These are phyloP conservation scores for Anoura caudifer DNA, from an alignment of 2,113 vertebrate genomes.

Conservation along the genomic window DNA sequence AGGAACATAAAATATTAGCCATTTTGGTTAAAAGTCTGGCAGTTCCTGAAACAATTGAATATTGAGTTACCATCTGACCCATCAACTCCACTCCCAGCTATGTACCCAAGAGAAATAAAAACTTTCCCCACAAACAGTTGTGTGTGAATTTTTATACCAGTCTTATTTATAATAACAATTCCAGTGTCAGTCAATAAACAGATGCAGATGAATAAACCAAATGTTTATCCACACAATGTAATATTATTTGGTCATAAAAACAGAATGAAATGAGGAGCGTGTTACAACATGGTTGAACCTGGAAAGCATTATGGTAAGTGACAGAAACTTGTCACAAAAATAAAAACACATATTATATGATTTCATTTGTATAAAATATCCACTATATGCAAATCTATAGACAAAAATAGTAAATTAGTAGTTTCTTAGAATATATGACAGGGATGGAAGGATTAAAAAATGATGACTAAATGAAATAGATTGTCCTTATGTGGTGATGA, in stretches of 20 bases:
- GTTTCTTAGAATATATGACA: not conserved
- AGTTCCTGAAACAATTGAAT: not conserved
- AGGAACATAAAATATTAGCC: too few species aligned
- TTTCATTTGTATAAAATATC: not conserved
- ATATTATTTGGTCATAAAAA: not conserved
- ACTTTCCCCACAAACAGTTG: not conserved
- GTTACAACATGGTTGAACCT: not conserved
- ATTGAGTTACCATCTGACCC: not conserved
- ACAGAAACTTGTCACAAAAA: not conserved
- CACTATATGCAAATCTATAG: not conserved
- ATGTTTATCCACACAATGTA: not conserved
- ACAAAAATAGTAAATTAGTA: not conserved
- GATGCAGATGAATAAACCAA: not conserved
- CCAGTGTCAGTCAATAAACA: not conserved
- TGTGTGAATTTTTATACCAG: not conserved
- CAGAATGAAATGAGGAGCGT: not conserved
- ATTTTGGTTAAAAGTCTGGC: not conserved
- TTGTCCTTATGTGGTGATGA: not conserved
- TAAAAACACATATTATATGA: not conserved
- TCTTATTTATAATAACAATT: not conserved
- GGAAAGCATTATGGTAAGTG: not conserved
- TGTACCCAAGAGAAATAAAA: not conserved
- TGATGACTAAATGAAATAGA: not conserved
- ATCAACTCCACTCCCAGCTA: not conserved
- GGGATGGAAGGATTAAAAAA: not conserved